Conservation (phyloP, 1,140 invertebrate genomes). For the Heliconius melpomene region DNA sequence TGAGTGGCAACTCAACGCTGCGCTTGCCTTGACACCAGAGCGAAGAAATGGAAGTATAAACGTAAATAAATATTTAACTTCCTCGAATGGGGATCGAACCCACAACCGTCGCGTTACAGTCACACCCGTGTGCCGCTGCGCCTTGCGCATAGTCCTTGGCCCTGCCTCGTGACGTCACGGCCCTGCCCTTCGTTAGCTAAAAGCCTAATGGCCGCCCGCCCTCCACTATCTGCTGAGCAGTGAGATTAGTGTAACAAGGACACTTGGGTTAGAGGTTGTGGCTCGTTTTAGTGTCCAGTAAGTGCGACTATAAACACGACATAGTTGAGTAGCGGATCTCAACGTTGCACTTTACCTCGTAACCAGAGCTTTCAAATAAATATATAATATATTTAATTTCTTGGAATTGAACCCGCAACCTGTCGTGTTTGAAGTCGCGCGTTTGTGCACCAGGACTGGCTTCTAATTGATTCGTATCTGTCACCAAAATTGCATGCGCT, state of each 20-base stretch:
- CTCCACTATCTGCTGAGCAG: conserved; percentile 17
- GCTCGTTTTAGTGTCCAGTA: neutral
- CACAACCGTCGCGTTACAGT: no score
- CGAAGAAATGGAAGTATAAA: no score
- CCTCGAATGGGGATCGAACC: no score
- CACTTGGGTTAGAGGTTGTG: neutral
- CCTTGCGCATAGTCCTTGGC: conserved; percentile 14
- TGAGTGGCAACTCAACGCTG: no score
- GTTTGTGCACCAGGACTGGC: neutral
- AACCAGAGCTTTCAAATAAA: no score
- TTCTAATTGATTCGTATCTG: neutral
- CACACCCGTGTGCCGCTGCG: no score
- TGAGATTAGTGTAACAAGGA: conserved; percentile 1
- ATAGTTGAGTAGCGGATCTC: no score
- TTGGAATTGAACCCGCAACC: neutral
- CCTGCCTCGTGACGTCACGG: conserved; percentile 28
- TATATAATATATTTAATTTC: no score
- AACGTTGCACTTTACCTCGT: no score
- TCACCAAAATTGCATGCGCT: neutral
- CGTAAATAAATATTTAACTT: no score
- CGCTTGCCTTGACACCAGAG: no score
- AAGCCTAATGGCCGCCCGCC: conserved; percentile 13
- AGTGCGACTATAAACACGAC: neutral
- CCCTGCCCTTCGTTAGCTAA: conserved; percentile 30
- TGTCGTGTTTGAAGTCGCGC: neutral